These are phyloP conservation scores for Catalaphyllia jardinei DNA, from an alignment of 64 coral and sea anemone species.

Conservation along the genomic window DNA sequence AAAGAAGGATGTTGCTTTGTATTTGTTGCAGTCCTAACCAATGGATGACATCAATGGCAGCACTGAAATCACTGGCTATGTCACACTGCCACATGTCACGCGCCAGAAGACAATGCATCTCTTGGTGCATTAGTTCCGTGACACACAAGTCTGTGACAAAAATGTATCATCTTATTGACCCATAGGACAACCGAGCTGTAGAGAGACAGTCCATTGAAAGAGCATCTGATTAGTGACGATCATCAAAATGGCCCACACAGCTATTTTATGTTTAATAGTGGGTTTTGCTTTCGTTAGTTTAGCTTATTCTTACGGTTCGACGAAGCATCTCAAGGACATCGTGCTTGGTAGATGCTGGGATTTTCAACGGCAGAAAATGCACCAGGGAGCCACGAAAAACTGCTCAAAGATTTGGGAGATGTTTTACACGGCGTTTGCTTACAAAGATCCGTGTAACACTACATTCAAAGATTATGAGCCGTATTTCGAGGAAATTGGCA, in stretches of 20 bases:
- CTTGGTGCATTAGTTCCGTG: too few relatives aligned
- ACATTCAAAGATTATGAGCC: neutral
- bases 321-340: neutral
- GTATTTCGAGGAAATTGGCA: conserved; percentile 36
- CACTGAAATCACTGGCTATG: too few relatives aligned
- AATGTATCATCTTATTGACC: too few relatives aligned
- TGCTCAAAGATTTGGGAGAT: neutral
- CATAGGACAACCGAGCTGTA: too few relatives aligned
- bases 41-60: too few relatives aligned
- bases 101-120: too few relatives aligned
- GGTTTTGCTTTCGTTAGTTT: neutral
- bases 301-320: neutral
- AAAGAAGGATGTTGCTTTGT: too few relatives aligned
- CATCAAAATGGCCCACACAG: neutral
- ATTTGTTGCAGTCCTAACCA: too few relatives aligned
- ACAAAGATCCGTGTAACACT: conserved; percentile 14
- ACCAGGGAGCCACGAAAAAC: neutral
- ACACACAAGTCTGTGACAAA: too few relatives aligned
- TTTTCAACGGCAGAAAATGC: neutral
- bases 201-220: neutral
- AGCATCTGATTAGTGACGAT: neutral
- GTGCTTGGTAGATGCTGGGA: conserved; percentile 33
- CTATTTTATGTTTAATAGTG: neutral
- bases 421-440: conserved; percentile 6
- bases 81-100: too few relatives aligned